phyloP scores from a whole-genome alignment of 92 coral and sea anemone genomes.

The Parazoanthus atlanticus region DNA sequence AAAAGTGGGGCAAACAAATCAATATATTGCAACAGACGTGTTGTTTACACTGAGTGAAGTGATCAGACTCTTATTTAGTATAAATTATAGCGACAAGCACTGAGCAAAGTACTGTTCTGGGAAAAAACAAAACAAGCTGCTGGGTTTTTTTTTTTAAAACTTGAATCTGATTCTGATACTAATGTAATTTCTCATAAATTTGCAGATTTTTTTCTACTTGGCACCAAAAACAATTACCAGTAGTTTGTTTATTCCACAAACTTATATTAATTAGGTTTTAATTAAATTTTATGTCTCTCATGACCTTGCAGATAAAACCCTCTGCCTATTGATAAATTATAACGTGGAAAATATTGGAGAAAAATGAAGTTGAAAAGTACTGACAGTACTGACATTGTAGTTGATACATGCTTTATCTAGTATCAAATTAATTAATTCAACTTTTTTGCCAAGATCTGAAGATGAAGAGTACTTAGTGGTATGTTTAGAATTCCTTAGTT shows the following conservation, averaged over 20 bases:
- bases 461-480: neutral
- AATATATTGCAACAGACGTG: neutral
- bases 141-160: no score
- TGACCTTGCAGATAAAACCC: no score
- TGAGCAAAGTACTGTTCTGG: no score
- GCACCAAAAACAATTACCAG: neutral
- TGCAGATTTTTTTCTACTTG: no score
- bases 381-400: no score
- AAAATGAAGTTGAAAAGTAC: neutral
- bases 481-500: neutral
- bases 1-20: neutral
- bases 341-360: neutral
- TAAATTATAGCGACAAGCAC: no score
- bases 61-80: neutral
- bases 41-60: neutral
- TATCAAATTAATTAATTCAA: neutral
- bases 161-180: no score
- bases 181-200: no score
- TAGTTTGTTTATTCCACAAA: neutral
- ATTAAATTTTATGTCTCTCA: neutral
- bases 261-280: neutral
- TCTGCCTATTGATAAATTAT: no score
- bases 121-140: no score
- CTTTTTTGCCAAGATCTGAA: neutral
- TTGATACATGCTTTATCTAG: no score